Conservation (phyloP, 2,888 invertebrate species). For the Protophormia terraenovae region DNA sequence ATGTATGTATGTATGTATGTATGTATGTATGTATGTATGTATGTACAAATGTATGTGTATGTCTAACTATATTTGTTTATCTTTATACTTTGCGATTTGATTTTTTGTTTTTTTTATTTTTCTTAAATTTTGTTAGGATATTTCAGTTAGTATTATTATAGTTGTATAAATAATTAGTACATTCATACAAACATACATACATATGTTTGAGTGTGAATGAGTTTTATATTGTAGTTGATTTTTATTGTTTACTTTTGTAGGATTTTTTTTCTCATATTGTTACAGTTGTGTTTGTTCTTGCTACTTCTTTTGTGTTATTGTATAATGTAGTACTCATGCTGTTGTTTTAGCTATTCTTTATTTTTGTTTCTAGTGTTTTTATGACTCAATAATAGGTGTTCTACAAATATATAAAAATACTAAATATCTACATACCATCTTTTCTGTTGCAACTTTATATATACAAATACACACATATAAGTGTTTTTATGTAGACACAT, state of each 20-base stretch:
- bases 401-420: background rate
- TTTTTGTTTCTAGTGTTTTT: conserved; percentile 33
- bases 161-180: background rate
- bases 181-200: no score
- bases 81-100: background rate
- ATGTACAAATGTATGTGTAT: background rate
- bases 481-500: background rate
- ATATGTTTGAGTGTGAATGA: background rate
- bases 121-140: background rate
- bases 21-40: background rate
- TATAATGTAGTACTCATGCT: background rate
- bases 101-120: background rate
- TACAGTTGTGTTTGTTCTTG: background rate
- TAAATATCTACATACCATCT: background rate
- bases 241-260: background rate
- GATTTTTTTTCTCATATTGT: background rate
- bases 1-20: background rate
- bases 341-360: conserved; percentile 40
- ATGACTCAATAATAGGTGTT: conserved; percentile 34
- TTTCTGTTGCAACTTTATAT: background rate
- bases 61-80: background rate
- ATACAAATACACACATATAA: background rate
- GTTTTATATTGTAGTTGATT: background rate
- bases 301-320: background rate
- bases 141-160: background rate